Conservation (phyloP, 2,113 vertebrate species). For the Corythornis madagascariensis region DNA sequence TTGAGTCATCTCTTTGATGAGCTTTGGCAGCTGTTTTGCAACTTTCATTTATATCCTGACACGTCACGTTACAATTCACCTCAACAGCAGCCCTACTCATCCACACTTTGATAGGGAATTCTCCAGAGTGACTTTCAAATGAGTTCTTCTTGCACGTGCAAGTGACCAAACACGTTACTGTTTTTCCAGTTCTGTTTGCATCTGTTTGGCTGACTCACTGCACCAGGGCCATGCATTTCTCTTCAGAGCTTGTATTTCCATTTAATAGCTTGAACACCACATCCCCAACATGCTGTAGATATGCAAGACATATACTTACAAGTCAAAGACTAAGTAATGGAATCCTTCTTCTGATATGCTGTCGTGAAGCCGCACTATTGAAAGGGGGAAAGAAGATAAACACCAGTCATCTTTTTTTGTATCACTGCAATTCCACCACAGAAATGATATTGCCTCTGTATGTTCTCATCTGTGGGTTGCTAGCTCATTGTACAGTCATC, state of each 20-base stretch:
- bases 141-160: not conserved
- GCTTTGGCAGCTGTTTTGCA: not conserved
- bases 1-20: not conserved
- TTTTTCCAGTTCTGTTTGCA: not conserved
- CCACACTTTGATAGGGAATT: not conserved
- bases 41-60: not conserved
- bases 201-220: not conserved
- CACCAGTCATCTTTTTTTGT: not conserved
- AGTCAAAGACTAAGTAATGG: conserved; percentile 89
- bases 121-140: not conserved
- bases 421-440: not conserved
- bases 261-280: not conserved
- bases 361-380: conserved; percentile 85
- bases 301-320: conserved; percentile 79
- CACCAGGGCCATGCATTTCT: not conserved
- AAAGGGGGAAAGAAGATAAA: conserved; percentile 3
- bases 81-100: not conserved
- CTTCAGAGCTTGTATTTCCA: not conserved
- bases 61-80: not conserved
- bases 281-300: not conserved
- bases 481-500: not conserved
- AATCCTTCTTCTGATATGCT: conserved; percentile 90
- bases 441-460: not conserved
- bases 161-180: not conserved
- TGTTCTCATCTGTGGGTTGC: not conserved